These are phyloP conservation scores for Andrena bicolor DNA, from an alignment of 2,888 invertebrate species.

Conservation along the genomic window DNA sequence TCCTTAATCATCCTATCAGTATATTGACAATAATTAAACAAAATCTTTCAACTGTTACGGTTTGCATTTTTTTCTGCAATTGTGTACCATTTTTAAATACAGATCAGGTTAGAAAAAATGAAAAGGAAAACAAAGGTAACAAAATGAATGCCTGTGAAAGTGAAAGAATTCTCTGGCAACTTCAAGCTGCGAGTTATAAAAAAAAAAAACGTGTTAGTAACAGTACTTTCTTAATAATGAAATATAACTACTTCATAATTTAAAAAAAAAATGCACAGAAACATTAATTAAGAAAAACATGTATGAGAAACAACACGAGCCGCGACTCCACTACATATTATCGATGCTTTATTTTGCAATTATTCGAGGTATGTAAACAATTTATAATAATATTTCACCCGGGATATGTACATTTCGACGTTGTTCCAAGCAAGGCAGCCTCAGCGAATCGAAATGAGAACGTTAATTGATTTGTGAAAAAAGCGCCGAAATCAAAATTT, in stretches of 20 bases:
- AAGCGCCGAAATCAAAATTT: conserved; percentile 73
- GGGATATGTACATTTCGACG: conserved; percentile 20
- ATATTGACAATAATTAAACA: background rate
- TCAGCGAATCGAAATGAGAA: conserved; percentile 36
- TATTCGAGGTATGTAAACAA: conserved; percentile 37
- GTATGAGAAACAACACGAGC: conserved; percentile 34
- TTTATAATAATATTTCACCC: conserved; percentile 19
- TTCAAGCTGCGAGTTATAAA: conserved; percentile 3
- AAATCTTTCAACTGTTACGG: background rate
- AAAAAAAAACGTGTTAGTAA: conserved; percentile 4
- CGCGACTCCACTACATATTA: conserved; percentile 20
- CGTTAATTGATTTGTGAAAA: conserved; percentile 65
- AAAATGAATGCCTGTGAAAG: background rate
- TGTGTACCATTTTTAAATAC: background rate
- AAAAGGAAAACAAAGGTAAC: background rate
- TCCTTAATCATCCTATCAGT: background rate
- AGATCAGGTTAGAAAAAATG: conserved; percentile 1
- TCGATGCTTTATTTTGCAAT: conserved; percentile 43
- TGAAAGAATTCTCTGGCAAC: conserved; percentile 4
- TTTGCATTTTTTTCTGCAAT: background rate
- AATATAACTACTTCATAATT: conserved; percentile 1
- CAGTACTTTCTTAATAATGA: background rate
- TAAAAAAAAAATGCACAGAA: conserved; percentile 28
- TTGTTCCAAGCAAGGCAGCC: conserved; percentile 17
- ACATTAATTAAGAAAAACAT: conserved; percentile 24